Conservation (phyloP, 2,888 invertebrate genomes). For the Dioctria rufipes region DNA sequence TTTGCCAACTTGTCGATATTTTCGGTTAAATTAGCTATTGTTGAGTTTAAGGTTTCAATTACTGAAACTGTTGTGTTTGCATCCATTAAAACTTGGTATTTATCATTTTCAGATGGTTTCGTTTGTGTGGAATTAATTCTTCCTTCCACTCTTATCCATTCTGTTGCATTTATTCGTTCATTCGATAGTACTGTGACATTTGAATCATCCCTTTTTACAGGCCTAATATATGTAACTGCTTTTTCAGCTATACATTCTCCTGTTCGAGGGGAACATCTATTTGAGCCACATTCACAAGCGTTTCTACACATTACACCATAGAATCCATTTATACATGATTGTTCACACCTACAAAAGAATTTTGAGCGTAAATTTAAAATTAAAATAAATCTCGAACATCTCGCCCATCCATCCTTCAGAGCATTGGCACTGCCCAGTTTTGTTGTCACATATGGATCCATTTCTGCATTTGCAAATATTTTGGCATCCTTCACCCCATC, state of each 20-base stretch:
- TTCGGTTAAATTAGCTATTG: slow-evolving; percentile 68
- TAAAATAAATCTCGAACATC: slow-evolving; percentile 72
- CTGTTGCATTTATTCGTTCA: slow-evolving; percentile 44
- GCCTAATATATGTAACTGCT: background rate
- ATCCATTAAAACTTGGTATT: slow-evolving; percentile 3
- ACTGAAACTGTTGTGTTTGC: slow-evolving; percentile 67
- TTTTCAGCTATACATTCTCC: slow-evolving; percentile 59
- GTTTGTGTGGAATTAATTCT: background rate
- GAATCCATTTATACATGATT: slow-evolving; percentile 67
- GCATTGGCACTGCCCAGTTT: slow-evolving; percentile 78
- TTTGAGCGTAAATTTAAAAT: background rate
- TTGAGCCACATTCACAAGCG: slow-evolving; percentile 66
- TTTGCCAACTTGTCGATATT: slow-evolving; percentile 65
- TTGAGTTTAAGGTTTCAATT: slow-evolving; percentile 68
- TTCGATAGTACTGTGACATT: background rate
- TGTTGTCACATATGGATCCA: slow-evolving; percentile 77
- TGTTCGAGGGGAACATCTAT: slow-evolving; percentile 63
- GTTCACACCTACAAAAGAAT: slow-evolving; percentile 65
- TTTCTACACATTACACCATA: slow-evolving; percentile 69
- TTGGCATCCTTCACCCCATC: slow-evolving; percentile 84
- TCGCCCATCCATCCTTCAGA: slow-evolving; percentile 79
- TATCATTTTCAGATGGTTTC: background rate
- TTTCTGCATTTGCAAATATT: slow-evolving; percentile 78
- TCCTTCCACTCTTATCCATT: slow-evolving; percentile 21
- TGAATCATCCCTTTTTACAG: slow-evolving; percentile 1